These are phyloP conservation scores for Cephus spinipes DNA, from an alignment of 2,888 invertebrate species.

Conservation along the genomic window DNA sequence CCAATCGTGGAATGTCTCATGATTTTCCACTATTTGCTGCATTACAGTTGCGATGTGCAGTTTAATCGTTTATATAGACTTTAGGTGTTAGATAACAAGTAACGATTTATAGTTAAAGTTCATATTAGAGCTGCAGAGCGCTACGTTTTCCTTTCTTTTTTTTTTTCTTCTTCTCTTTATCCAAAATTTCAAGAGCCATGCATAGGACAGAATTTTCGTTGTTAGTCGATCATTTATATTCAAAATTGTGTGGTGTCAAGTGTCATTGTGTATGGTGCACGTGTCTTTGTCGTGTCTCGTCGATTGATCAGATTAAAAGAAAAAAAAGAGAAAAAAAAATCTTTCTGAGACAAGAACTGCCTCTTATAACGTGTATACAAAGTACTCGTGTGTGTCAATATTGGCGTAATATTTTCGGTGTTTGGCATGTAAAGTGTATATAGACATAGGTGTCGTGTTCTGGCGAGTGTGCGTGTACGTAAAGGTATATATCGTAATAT, in stretches of 20 bases:
- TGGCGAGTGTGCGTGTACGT: not conserved
- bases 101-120: conserved; percentile 55
- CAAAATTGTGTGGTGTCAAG: not conserved
- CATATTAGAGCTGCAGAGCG: conserved; percentile 53
- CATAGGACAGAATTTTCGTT: conserved; percentile 59
- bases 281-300: conserved; percentile 12
- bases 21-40: conserved; percentile 62
- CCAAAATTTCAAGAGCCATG: conserved; percentile 36
- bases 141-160: not conserved
- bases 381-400: not conserved
- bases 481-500: conserved; percentile 27
- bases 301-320: not conserved
- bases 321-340: too few relatives aligned
- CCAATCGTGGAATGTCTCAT: conserved; percentile 65
- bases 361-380: not conserved
- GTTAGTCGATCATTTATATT: conserved; percentile 49
- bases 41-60: conserved; percentile 53
- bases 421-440: not conserved
- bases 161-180: not conserved
- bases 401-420: conserved; percentile 6
- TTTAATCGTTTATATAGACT: conserved; percentile 50
- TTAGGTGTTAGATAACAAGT: conserved; percentile 58
- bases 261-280: not conserved
- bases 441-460: not conserved
- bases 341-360: not conserved